Evolutionary conservation across 2,797 vertebrate genomes (phyloP).

Genomic region (Poecilia picta): DNA sequence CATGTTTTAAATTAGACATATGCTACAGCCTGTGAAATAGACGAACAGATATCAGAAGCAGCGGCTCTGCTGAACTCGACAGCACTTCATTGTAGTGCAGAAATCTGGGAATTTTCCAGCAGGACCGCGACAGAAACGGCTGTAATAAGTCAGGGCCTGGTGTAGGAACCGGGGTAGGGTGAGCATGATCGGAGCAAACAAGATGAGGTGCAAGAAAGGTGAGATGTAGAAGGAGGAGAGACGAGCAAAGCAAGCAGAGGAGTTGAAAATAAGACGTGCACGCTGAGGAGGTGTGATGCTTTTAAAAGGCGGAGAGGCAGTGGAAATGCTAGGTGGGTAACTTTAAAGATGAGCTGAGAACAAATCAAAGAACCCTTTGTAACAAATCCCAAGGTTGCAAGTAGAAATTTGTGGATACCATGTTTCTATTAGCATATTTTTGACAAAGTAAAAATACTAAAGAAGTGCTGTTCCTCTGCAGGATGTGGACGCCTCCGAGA

Average conservation of each 20-base stretch:
- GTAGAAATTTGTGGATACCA: conserved; percentile 56
- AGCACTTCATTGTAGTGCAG: conserved; percentile 6
- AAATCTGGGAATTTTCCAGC: conserved; percentile 32
- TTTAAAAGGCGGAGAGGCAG: conserved; percentile 24
- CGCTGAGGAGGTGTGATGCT: conserved; percentile 24
- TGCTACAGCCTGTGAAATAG: neutral
- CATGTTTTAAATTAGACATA: neutral
- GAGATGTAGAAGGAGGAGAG: conserved; percentile 24
- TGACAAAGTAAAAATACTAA: conserved; percentile 36
- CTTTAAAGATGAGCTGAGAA: conserved; percentile 40
- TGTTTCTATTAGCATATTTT: conserved; percentile 61
- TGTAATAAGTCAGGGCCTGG: conserved; percentile 28
- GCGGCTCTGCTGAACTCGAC: conserved; percentile 17
- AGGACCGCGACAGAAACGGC: neutral
- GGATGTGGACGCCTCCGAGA: conserved; percentile 90
- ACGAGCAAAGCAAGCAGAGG: conserved; percentile 25
- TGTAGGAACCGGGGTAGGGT: conserved; percentile 19
- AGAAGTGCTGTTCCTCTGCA: conserved; percentile 58
- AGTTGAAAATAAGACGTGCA: conserved; percentile 30
- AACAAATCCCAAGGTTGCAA: conserved; percentile 56
- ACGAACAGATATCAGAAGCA: neutral
- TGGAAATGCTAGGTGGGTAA: conserved; percentile 9
- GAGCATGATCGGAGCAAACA: conserved; percentile 44
- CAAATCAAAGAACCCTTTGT: conserved; percentile 64
- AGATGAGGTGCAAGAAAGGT: conserved; percentile 28